Evolutionary conservation across 2,888 invertebrate species (phyloP), one percentile per base, ranked within the genome.

Genomic region (Beris chalybata): DNA sequence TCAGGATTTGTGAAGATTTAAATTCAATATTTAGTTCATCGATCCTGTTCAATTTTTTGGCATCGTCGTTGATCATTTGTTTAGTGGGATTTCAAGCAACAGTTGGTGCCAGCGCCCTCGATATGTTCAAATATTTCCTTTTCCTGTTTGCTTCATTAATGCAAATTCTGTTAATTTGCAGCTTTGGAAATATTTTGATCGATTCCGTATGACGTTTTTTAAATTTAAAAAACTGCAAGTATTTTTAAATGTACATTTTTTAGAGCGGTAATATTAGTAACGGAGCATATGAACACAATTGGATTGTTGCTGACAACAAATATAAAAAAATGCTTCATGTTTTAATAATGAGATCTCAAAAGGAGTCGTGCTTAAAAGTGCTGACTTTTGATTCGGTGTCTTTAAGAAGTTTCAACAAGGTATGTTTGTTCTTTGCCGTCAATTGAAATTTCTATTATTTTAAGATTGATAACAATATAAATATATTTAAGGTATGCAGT

Each of bases 81-180:
- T 74, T 79, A 44, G 71, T 77, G 67, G 78, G 77, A 12, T 77
- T 79, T 58, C 77, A 78, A 67, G 72, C 76, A 64, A 77, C 77
- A 6, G 71, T 76, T 54, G 77, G 76, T 6, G 74, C 73, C 0
- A 68, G 72, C 2, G 67, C 71, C 4, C 74, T 75, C 44, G 72
- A 69, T 4, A 38, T 78, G 5, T 66, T 75, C 2, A 77, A 76
- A 74, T 69, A 75, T 29, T 63, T 73, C 1, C 56, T 76, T 9
- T 78, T 77, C 66, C 70, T 79, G 0, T 68, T 76, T 32, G 75
- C 77, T 32, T 74, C 78, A 5, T 55, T 77, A 67, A 69, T 74
- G 0, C 78, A 79, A 67, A 73, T 77, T 2, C 74, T 73, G 29
- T 72, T 78, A 72, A 74, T 78, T 50, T 73, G 76, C 58, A 74